Conservation (phyloP, 2,888 invertebrate species). For the Eudasyphora cyanicolor region DNA sequence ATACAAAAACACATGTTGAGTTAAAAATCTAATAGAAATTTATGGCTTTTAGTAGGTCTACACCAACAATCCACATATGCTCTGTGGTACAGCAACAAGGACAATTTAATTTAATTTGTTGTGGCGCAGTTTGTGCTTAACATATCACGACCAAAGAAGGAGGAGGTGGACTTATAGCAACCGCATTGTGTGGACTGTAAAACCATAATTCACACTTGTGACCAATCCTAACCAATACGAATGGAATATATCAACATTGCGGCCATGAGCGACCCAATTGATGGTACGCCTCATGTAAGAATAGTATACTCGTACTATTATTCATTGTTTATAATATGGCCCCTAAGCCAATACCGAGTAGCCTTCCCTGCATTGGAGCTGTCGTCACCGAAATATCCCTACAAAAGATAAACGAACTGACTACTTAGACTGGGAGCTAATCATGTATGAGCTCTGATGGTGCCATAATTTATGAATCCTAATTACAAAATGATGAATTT, state of each 20-base stretch:
- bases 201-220: constrained; percentile 73
- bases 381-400: neutral
- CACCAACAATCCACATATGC: constrained; percentile 55
- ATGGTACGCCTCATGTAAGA: neutral
- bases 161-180: constrained; percentile 4
- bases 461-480: constrained; percentile 73
- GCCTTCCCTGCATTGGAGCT: constrained; percentile 2
- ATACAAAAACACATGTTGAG: constrained; percentile 47
- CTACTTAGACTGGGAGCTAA: neutral
- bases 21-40: constrained; percentile 62
- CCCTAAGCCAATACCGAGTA: neutral
- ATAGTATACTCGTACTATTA: too few species aligned
- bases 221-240: constrained; percentile 57
- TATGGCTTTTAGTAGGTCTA: constrained; percentile 56
- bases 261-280: constrained; percentile 30
- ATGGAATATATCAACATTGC: constrained; percentile 23
- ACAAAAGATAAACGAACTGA: neutral
- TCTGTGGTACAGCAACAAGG: constrained; percentile 73
- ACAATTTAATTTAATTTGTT: constrained; percentile 77
- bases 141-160: constrained; percentile 38
- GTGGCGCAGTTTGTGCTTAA: constrained; percentile 54
- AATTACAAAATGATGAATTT: constrained; percentile 76
- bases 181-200: constrained; percentile 42
- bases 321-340: too few species aligned
- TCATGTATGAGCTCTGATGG: constrained; percentile 4